Evolutionary conservation across 1,140 invertebrate genomes (phyloP), one percentile per base, ranked within the genome.

Genomic region (Fopius arisanus): DNA sequence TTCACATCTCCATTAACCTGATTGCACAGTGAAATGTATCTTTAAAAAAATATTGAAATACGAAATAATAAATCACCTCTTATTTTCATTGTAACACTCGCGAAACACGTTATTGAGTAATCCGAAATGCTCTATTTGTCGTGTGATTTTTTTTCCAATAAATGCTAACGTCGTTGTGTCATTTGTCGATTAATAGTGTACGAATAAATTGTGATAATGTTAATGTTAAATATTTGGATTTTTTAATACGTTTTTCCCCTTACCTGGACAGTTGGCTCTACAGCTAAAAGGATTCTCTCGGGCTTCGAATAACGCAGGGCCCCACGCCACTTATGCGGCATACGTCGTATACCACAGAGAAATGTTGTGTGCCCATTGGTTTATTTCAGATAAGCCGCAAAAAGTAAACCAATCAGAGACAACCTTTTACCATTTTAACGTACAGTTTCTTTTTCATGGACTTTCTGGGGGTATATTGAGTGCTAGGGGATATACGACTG

Each of bases 321-420:
- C 90, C 90, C 90, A 91, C 90, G 90, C 90, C 88, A 91, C 89
- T 90, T 89, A 86, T 88, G 88, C 88, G 84, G 85, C 84, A 88
- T 87, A 88, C 86, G 88, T 26, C 54, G 84, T 85, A 88, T 86
- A 86, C 83, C 82, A 87, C 86, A 85, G 84, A 86, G 85, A 87
- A 89, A 88, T 86, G 83, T 83, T 78, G 68, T 67, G 68, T 77
- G 78, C 76, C 78, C 78, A 91, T 91, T 91, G 91, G 91, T 80
- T 80, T 81, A 84, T 85, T 91, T 90, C 83, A 86, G 90, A 91
- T 89, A 88, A 89, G 86, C 87, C 91, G 90, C 90, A 89, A 88
- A 89, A 88, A 89, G 81, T 85, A 81, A 81, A 81, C 91, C 90
- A 91, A 91, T 92, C 84, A 81, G 70, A 73, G 78, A 70, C 75